These are phyloP conservation scores for Pollenia labialis DNA, from an alignment of 2,888 invertebrate species.

Conservation along the genomic window DNA sequence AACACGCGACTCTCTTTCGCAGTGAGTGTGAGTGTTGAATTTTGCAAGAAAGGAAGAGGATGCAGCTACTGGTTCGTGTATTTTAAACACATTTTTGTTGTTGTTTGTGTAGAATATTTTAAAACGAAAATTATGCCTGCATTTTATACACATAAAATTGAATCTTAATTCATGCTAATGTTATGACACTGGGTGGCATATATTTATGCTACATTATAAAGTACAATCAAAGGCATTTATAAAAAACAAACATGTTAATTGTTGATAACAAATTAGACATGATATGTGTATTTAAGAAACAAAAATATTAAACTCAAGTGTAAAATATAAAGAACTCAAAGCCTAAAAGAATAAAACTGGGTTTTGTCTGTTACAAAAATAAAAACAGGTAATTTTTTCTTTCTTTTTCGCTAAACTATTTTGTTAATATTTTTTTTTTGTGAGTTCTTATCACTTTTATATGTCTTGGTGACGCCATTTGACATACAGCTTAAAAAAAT, in stretches of 20 bases:
- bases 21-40: conserved; percentile 14
- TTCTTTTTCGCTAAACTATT: conserved; percentile 1
- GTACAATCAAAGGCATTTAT: conserved; percentile 50
- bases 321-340: conserved; percentile 1
- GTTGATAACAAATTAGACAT: conserved; percentile 72
- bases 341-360: neutral
- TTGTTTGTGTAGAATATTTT: neutral
- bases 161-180: conserved; percentile 72
- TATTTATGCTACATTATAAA: conserved; percentile 66
- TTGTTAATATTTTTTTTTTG: conserved; percentile 26
- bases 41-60: conserved; percentile 44
- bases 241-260: conserved; percentile 72
- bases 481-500: conserved; percentile 11
- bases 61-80: conserved; percentile 70
- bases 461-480: conserved; percentile 55
- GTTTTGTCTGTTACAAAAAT: neutral
- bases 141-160: conserved; percentile 51
- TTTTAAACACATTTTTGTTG: conserved; percentile 19
- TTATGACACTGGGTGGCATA: conserved; percentile 76
- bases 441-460: conserved; percentile 47
- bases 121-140: conserved; percentile 42
- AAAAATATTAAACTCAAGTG: neutral
- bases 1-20: conserved; percentile 74
- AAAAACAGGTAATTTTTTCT: conserved; percentile 41
- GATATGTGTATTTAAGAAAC: conserved; percentile 21